Evolutionary conservation across 2,113 vertebrate species (phyloP), one percentile per base, ranked within the genome.

Genomic region (Illadopsis cleaveri): DNA sequence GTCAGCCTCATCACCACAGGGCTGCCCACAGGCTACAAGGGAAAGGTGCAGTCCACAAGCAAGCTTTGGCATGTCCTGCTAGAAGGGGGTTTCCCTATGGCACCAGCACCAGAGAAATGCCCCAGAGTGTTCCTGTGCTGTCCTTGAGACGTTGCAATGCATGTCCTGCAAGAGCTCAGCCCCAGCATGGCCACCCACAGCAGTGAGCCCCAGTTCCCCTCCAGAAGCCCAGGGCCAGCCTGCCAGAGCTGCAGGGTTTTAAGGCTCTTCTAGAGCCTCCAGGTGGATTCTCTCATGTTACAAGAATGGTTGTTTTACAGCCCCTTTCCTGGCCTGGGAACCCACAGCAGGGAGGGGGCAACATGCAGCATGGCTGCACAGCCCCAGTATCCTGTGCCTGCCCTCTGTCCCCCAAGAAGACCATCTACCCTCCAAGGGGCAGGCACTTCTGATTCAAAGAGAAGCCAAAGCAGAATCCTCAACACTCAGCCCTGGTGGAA

Each of bases 221-320:
- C 82, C 87, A 91, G 66, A 87, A 92, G 61, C 56, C 83, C 0
- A 1, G 30, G 65, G 56, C 73, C 78, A 90, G 92, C 61, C 61
- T 79, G 78, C 92, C 92, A 90, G 92, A 84, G 61, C 82, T 0
- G 1, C n/a, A 22, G n/a, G 60, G 78, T 56, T 92, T 96, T 89
- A 94, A 54, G 54, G 66, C 87, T 94, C 65, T 64, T 87, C 73
- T 4, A 5, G 66, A 61, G 86, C n/a, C 90, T 96, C 95, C 96
- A 96, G 92, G 90, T 96, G 95, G 86, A 92, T 95, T 92, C 81
- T 96, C 91, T 96, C 95, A 95, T 82, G 71, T 94, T 95, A 95
- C 94, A 95, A 80, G 80, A 95, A 88, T 42, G 37, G 77, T 72
- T 92, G 0, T 91, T 95, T 96, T 97, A 96, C 77, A 92, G 88